Evolutionary conservation across 2,797 vertebrate genomes (phyloP).

Genomic region (Eulemur rubriventer): DNA sequence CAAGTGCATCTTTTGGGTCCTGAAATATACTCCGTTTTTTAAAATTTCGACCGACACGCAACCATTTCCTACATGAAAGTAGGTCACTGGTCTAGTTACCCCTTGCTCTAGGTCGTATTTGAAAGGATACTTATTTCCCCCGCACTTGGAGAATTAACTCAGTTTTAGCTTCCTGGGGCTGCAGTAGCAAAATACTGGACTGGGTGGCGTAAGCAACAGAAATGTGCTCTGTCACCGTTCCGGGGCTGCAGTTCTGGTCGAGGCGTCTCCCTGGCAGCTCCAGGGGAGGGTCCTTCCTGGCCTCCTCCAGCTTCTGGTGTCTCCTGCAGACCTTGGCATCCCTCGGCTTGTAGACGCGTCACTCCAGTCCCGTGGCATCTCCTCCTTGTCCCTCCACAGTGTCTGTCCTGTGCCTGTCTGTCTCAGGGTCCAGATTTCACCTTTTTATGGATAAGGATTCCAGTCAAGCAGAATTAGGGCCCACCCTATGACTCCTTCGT

Average conservation of each 20-base stretch:
- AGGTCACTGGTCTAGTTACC: accelerated
- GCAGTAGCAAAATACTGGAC: too few species aligned
- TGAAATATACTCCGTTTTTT: neutral
- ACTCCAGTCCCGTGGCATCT: accelerated
- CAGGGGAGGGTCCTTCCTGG: accelerated
- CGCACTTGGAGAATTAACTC: accelerated
- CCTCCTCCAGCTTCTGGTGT: neutral
- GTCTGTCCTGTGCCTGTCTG: accelerated
- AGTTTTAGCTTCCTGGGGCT: neutral
- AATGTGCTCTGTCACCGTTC: neutral
- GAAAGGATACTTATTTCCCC: neutral
- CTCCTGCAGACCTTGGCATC: accelerated
- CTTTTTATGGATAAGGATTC: neutral
- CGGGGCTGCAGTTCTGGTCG: neutral
- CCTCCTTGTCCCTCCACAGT: accelerated
- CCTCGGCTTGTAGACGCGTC: accelerated
- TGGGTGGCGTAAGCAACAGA: neutral
- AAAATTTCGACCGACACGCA: neutral
- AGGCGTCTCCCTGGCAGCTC: neutral
- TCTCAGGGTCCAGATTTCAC: neutral
- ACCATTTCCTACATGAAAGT: neutral
- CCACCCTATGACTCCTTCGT: too few species aligned
- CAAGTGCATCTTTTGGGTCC: neutral
- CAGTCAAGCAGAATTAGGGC: accelerated
- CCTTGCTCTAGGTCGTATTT: neutral